Conservation (phyloP, 2,797 vertebrate species). For the Epinephelus awoara region DNA sequence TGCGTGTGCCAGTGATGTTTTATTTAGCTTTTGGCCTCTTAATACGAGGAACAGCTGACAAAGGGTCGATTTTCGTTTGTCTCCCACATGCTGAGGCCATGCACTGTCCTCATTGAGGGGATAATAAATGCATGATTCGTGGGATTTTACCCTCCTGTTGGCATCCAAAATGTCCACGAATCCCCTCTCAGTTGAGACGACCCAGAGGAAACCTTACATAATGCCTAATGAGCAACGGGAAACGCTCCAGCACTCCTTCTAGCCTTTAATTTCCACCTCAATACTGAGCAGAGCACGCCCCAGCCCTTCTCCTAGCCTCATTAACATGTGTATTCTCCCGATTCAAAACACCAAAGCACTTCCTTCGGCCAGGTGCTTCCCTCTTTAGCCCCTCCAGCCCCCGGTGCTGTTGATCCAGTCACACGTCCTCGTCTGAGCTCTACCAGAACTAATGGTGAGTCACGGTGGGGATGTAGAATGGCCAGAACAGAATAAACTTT, state of each 20-base stretch:
- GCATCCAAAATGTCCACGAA: slow-evolving; percentile 73
- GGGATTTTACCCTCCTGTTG: slow-evolving; percentile 78
- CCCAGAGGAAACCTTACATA: slow-evolving; percentile 77
- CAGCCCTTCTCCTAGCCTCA: slow-evolving; percentile 74
- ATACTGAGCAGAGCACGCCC: slow-evolving; percentile 76
- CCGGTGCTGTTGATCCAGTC: slow-evolving; percentile 65
- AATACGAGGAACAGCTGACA: slow-evolving; percentile 74
- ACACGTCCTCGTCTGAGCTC: slow-evolving; percentile 61
- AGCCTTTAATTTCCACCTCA: slow-evolving; percentile 83
- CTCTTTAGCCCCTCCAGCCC: slow-evolving; percentile 63
- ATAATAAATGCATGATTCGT: slow-evolving; percentile 81
- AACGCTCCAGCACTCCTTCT: slow-evolving; percentile 76
- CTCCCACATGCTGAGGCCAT: slow-evolving; percentile 63
- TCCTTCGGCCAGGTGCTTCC: slow-evolving; percentile 83
- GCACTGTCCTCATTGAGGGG: slow-evolving; percentile 62
- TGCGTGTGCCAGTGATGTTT: slow-evolving; percentile 33
- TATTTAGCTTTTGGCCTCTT: slow-evolving; percentile 50
- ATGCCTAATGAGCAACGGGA: slow-evolving; percentile 85
- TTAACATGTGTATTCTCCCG: slow-evolving; percentile 80
- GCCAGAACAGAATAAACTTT: slow-evolving; percentile 49
- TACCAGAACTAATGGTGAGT: slow-evolving; percentile 71
- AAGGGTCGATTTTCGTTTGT: slow-evolving; percentile 64
- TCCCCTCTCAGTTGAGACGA: slow-evolving; percentile 74
- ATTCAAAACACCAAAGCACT: slow-evolving; percentile 79
- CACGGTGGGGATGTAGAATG: slow-evolving; percentile 60